phyloP scores from a whole-genome alignment of 2,113 vertebrate genomes.

The Cavia aperea region DNA sequence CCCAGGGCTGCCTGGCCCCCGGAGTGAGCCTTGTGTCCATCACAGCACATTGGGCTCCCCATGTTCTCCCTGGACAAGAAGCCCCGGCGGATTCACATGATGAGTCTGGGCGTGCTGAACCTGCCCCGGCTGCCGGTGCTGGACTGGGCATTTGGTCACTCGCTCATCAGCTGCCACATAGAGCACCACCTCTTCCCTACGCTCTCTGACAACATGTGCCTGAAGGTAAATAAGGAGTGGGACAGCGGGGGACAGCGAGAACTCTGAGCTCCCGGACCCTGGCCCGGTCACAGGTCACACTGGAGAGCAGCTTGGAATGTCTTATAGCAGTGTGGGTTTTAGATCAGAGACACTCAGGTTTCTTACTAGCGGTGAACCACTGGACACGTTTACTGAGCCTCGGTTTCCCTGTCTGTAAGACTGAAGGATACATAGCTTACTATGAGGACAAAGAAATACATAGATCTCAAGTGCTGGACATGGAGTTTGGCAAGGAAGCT shows the following conservation, averaged over 20 bases:
- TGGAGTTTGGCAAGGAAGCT: no score
- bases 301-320: neutral
- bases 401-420: neutral
- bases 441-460: neutral
- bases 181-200: conserved; percentile 94
- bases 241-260: neutral
- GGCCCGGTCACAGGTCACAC: neutral
- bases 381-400: neutral
- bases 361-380: neutral
- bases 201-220: conserved; percentile 94
- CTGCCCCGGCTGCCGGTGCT: conserved; percentile 84
- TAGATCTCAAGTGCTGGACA: neutral
- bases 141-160: conserved; percentile 92
- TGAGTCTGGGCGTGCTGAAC: conserved; percentile 91
- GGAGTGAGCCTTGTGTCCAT: neutral
- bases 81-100: conserved; percentile 86
- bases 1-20: fast-evolving
- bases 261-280: fast-evolving
- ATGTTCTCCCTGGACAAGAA: conserved; percentile 84
- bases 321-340: neutral
- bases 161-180: conserved; percentile 92
- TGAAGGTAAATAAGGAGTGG: conserved; percentile 79
- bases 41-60: conserved; percentile 89
- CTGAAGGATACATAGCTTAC: neutral
- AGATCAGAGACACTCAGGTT: neutral